These are phyloP conservation scores for Campylorhamphus procurvoides DNA, from an alignment of 2,113 vertebrate species.

Conservation along the genomic window DNA sequence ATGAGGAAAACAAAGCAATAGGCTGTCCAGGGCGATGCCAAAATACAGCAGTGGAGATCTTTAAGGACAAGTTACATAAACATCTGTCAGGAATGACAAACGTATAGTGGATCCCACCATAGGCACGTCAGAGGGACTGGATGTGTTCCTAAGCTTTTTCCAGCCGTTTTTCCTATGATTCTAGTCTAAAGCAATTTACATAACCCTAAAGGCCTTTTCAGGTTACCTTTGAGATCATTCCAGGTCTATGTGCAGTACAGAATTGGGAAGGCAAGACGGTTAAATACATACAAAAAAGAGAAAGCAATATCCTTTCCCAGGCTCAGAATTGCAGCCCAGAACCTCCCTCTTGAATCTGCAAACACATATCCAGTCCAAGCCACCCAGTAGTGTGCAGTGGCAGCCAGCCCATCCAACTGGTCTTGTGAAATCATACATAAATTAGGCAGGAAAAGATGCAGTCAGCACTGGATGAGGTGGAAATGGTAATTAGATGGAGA, in stretches of 20 bases:
- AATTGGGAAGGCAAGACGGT: not conserved
- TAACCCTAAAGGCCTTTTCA: constrained; percentile 46
- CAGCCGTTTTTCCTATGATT: not conserved
- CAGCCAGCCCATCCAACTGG: constrained; percentile 14
- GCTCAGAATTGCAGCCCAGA: constrained; percentile 41
- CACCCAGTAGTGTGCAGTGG: not conserved
- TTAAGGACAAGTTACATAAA: constrained; percentile 40
- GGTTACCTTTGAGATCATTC: constrained; percentile 63
- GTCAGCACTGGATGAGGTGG: not conserved
- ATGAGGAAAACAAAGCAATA: not conserved
- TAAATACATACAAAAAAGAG: not conserved
- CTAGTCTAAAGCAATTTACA: constrained; percentile 23
- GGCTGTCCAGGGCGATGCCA: not conserved
- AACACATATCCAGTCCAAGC: not conserved
- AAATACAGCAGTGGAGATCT: constrained; percentile 1
- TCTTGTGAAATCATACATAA: not conserved
- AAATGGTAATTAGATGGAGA: not conserved
- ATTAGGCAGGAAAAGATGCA: not conserved
- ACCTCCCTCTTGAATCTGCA: not conserved
- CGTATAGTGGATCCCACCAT: not conserved
- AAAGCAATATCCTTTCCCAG: constrained; percentile 28
- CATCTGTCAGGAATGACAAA: constrained; percentile 55
- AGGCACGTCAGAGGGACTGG: not conserved
- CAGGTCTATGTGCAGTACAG: not conserved
- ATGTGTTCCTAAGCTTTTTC: not conserved